These are phyloP conservation scores for Hyposmocoma kahamanoa DNA, from an alignment of 1,140 invertebrate genomes.

Conservation along the genomic window DNA sequence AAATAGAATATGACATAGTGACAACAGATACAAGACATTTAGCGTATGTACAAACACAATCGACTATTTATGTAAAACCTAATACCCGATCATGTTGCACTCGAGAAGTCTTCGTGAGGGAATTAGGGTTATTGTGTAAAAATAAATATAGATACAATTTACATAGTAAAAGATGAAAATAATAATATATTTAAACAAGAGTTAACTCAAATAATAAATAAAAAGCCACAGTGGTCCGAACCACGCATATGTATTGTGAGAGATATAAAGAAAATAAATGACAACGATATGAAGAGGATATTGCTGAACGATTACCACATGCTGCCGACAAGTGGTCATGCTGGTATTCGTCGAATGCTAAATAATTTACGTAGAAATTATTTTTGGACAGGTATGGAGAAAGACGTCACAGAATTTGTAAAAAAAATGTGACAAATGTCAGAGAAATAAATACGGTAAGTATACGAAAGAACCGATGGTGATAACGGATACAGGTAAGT, in stretches of 20 bases:
- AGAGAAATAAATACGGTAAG: constrained; percentile 3
- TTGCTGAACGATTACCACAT: constrained; percentile 8
- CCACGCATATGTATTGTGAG: constrained; percentile 4
- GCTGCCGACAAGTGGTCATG: constrained; percentile 4
- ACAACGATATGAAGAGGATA: background rate
- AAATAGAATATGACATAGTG: no score
- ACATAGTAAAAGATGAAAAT: background rate
- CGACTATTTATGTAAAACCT: no score
- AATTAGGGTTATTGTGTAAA: constrained; percentile 1
- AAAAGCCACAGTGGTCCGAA: background rate
- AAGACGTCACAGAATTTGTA: constrained; percentile 4
- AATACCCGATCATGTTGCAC: no score
- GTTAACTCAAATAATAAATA: background rate
- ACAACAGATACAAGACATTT: no score
- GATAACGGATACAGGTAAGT: background rate
- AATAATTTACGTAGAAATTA: constrained; percentile 6
- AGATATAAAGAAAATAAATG: background rate
- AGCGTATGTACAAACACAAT: no score
- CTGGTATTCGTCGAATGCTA: constrained; percentile 4
- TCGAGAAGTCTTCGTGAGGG: no score
- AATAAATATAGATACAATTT: background rate
- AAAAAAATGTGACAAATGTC: constrained; percentile 5
- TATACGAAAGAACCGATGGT: constrained; percentile 3
- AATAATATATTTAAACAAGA: constrained; percentile 3
- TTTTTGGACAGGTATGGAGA: constrained; percentile 5